Conservation (phyloP, 2,888 invertebrate species). For the Thera obeliscata region DNA sequence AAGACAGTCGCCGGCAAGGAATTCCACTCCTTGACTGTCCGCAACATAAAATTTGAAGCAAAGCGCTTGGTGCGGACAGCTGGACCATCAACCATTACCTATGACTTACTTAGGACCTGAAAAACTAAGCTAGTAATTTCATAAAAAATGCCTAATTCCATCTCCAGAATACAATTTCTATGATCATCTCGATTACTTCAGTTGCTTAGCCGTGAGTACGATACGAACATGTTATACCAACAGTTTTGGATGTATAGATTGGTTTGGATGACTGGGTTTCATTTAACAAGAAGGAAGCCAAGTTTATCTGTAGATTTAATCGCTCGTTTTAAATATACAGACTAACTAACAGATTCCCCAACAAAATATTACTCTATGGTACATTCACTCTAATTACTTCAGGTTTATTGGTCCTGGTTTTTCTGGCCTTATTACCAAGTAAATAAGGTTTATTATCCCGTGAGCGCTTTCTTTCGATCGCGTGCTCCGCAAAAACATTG, state of each 20-base stretch:
- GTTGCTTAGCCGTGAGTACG: too few relatives aligned
- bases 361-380: not conserved
- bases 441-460: conserved; percentile 17
- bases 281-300: not conserved
- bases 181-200: too few relatives aligned
- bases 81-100: too few relatives aligned
- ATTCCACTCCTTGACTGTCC: too few relatives aligned
- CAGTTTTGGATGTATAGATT: not conserved
- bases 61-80: too few relatives aligned
- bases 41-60: too few relatives aligned
- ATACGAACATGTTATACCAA: too few relatives aligned
- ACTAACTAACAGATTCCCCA: conserved; percentile 1
- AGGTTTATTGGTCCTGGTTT: not conserved
- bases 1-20: too few relatives aligned
- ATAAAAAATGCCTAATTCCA: too few relatives aligned
- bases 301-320: not conserved
- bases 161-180: too few relatives aligned
- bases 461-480: conserved; percentile 38
- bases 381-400: conserved; percentile 5
- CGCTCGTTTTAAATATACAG: not conserved
- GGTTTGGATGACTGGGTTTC: not conserved
- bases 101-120: too few relatives aligned
- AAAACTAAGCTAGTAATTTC: too few relatives aligned
- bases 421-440: conserved; percentile 8
- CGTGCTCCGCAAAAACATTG: conserved; percentile 32